Conservation (phyloP, 2,113 vertebrate genomes). For the Oxyura jamaicensis region DNA sequence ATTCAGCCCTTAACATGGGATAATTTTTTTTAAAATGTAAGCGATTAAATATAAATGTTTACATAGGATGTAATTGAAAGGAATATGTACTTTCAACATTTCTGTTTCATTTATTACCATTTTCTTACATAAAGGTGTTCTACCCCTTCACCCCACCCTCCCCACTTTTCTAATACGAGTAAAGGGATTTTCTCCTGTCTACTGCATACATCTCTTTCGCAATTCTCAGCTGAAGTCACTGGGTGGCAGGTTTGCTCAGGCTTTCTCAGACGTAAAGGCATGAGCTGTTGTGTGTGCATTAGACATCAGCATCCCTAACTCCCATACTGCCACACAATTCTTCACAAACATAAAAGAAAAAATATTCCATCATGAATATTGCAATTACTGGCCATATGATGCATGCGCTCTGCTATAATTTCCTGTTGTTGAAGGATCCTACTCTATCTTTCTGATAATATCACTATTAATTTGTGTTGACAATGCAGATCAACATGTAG, state of each 20-base stretch:
- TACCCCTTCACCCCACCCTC: background rate
- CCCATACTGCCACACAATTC: background rate
- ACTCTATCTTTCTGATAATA: background rate
- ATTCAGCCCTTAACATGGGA: background rate
- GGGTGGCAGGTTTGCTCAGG: conserved; percentile 57
- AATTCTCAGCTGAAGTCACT: conserved; percentile 46
- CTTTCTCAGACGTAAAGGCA: background rate
- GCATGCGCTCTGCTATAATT: background rate
- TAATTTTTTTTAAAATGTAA: background rate
- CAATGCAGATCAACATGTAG: background rate
- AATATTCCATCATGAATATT: background rate
- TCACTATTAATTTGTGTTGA: background rate
- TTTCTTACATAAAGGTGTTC: background rate
- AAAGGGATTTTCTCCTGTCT: background rate
- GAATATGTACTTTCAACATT: background rate
- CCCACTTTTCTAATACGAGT: background rate
- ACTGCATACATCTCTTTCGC: background rate
- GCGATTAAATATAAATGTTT: background rate
- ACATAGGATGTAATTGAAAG: background rate
- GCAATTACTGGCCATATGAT: background rate
- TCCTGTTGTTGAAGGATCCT: background rate
- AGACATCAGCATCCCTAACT: background rate
- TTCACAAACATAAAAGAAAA: background rate
- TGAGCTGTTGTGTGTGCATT: background rate
- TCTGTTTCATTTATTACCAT: background rate